Conservation (phyloP, 1,140 invertebrate species). For the Octopus bimaculoides region DNA sequence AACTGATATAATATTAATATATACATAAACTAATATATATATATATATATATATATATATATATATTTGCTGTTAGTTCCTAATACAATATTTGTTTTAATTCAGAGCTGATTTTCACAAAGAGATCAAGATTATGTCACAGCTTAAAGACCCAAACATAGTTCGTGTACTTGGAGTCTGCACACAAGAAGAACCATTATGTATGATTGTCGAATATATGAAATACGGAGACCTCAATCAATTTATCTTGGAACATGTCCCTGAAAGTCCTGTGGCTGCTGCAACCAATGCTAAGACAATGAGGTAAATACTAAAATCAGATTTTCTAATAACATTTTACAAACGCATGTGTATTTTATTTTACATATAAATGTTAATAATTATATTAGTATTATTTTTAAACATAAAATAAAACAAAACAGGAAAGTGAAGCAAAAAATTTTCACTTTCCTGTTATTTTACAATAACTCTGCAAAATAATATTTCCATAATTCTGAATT, state of each 20-base stretch:
- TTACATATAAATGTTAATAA: neutral
- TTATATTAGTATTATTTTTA: neutral
- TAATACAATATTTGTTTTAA: conserved; percentile 16
- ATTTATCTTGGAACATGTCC: conserved; percentile 75
- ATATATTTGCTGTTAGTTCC: no score
- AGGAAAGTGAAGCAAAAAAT: no score
- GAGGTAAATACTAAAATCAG: conserved; percentile 34
- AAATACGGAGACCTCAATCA: conserved; percentile 88
- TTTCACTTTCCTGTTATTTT: no score
- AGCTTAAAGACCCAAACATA: conserved; percentile 81
- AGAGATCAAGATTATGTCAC: conserved; percentile 82
- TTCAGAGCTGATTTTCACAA: conserved; percentile 82
- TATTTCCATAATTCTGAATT: no score
- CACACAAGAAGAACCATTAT: conserved; percentile 75
- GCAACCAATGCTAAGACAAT: conserved; percentile 50
- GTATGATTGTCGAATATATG: conserved; percentile 86
- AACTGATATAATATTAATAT: no score
- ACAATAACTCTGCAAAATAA: no score
- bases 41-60: no score
- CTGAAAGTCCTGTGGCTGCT: conserved; percentile 49
- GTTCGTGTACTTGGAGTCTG: conserved; percentile 84
- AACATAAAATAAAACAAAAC: neutral
- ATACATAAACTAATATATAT: no score
- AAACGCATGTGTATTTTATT: neutral
- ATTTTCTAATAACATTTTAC: no score